Evolutionary conservation across 2,888 invertebrate genomes (phyloP).

Genomic region (Cephalotes varians): DNA sequence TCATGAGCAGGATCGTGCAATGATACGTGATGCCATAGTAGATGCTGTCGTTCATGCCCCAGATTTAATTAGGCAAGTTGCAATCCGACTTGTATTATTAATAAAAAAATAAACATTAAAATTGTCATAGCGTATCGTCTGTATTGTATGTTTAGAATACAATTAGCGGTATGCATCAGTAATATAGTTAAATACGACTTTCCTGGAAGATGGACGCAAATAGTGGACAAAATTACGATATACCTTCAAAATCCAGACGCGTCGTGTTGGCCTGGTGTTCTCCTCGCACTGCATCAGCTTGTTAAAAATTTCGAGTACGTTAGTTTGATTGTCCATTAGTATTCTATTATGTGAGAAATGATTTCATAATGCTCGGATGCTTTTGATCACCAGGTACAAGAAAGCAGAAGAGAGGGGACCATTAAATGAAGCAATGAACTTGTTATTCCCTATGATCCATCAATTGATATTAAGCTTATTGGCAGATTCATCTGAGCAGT

Average conservation of each 20-base stretch:
- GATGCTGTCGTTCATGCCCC: slow-evolving; percentile 98
- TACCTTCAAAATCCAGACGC: slow-evolving; percentile 97
- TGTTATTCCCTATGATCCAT: slow-evolving; percentile 96
- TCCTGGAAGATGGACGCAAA: slow-evolving; percentile 97
- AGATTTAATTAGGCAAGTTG: slow-evolving; percentile 89
- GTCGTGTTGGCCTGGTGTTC: slow-evolving; percentile 95
- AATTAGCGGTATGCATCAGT: slow-evolving; percentile 96
- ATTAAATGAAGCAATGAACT: slow-evolving; percentile 97
- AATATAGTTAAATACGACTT: slow-evolving; percentile 98
- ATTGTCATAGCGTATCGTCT: background rate
- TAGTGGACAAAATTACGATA: slow-evolving; percentile 97
- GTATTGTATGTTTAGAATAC: slow-evolving; percentile 88
- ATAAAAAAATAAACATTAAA: background rate
- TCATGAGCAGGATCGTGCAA: slow-evolving; percentile 98
- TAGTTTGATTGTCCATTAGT: background rate
- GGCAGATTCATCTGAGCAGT: slow-evolving; percentile 94
- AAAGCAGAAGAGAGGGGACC: slow-evolving; percentile 95
- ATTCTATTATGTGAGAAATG: background rate
- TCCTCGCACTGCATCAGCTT: slow-evolving; percentile 96
- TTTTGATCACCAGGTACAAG: slow-evolving; percentile 91
- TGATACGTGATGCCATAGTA: slow-evolving; percentile 97
- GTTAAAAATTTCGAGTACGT: slow-evolving; percentile 95
- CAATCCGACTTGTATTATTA: slow-evolving; percentile 1
- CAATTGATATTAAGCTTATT: slow-evolving; percentile 93
- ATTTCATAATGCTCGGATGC: background rate